phyloP scores from a whole-genome alignment of 2,888 invertebrate species.

The Escarpia spicata region DNA sequence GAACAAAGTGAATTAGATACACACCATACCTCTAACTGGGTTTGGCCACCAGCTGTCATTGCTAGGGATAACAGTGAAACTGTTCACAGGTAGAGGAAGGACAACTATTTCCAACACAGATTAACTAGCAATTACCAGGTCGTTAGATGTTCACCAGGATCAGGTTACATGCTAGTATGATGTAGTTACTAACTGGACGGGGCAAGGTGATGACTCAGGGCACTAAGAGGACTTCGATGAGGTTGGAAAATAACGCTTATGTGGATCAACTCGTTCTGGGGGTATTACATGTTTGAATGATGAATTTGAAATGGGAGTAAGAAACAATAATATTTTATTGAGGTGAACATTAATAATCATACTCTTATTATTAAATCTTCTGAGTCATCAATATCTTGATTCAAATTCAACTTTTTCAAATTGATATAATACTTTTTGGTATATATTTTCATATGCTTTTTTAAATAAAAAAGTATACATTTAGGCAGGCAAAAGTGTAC shows the following conservation, averaged over 20 bases:
- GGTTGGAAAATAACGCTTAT: neutral
- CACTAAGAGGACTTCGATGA: neutral
- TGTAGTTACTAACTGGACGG: neutral
- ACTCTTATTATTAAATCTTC: neutral
- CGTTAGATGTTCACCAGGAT: neutral
- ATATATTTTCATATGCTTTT: no score
- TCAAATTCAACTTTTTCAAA: neutral
- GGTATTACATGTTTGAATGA: neutral
- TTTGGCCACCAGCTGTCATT: neutral
- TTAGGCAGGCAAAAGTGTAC: no score
- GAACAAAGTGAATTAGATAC: neutral
- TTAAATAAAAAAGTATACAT: no score
- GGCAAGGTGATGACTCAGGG: neutral
- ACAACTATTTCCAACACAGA: neutral
- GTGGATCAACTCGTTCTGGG: neutral
- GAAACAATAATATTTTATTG: neutral
- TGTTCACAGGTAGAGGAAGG: neutral
- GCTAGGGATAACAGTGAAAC: neutral
- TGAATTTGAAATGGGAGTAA: neutral
- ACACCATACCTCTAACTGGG: neutral
- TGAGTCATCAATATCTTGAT: neutral
- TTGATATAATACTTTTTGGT: no score
- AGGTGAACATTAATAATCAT: neutral
- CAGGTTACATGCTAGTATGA: neutral
- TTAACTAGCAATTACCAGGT: neutral